These are phyloP conservation scores for Nautilus pompilius DNA, from an alignment of 1,140 invertebrate genomes.

Conservation along the genomic window DNA sequence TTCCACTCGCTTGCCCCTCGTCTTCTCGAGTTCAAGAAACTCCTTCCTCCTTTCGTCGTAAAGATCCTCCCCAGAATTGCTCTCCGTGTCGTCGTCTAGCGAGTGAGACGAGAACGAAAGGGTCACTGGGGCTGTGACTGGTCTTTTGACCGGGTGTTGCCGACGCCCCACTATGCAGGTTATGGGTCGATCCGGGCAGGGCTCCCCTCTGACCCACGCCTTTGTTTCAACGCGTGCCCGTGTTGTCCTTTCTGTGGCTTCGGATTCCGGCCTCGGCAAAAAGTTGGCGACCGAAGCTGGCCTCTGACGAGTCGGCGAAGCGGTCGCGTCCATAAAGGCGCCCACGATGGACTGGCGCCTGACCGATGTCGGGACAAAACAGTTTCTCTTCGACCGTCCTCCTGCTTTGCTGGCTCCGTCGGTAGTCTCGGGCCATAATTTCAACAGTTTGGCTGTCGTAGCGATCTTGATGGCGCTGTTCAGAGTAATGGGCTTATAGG, in stretches of 20 bases:
- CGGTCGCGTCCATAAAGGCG: neutral
- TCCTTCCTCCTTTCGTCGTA: slow-evolving; percentile 34
- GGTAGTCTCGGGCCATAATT: slow-evolving; percentile 19
- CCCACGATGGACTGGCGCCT: slow-evolving; percentile 7
- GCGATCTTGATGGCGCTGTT: slow-evolving; percentile 45
- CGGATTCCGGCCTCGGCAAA: too few relatives aligned
- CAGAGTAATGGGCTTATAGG: slow-evolving; percentile 21
- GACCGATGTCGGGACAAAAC: too few relatives aligned
- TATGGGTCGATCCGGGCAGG: slow-evolving; percentile 12
- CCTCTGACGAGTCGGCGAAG: neutral
- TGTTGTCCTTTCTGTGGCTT: too few relatives aligned
- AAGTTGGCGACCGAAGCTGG: slow-evolving; percentile 7
- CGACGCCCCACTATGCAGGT: slow-evolving; percentile 1
- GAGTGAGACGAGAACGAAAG: slow-evolving; percentile 14
- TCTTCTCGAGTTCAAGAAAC: slow-evolving; percentile 34
- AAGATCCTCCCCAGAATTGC: slow-evolving; percentile 33
- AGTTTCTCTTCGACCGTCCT: too few relatives aligned
- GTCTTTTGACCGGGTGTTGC: neutral
- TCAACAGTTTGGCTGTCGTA: slow-evolving; percentile 33
- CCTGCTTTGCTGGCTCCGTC: too few relatives aligned
- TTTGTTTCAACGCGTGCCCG: neutral
- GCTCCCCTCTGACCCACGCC: slow-evolving; percentile 12
- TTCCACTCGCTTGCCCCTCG: slow-evolving; percentile 18
- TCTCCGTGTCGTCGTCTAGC: slow-evolving; percentile 29
- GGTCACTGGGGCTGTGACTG: neutral